A percentile compares a stretch with the other conserved stretches of the same genome.
Evolutionary conservation across 2,113 vertebrate genomes (phyloP).

Genomic region (Heterochromis multidens): DNA sequence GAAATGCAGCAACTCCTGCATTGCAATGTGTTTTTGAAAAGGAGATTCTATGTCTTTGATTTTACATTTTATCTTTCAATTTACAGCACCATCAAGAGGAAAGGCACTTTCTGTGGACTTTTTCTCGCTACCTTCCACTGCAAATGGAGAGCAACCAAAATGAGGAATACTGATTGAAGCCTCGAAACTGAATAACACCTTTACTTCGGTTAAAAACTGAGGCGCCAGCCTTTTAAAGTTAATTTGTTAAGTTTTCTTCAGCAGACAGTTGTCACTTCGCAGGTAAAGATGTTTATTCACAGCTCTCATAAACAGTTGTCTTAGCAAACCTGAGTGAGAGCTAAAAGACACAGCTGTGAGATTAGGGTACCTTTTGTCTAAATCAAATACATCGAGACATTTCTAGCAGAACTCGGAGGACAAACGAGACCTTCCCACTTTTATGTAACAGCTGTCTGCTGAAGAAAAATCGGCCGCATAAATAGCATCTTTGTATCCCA

Average conservation of each 20-base stretch:
- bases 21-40: constrained; percentile 64
- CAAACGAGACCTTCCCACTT: not conserved
- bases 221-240: not conserved
- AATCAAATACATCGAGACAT: not conserved
- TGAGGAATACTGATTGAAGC: not conserved
- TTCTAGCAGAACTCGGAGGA: not conserved
- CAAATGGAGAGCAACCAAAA: constrained; percentile 33
- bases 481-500: constrained; percentile 1
- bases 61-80: constrained; percentile 60
- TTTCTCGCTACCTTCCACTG: constrained; percentile 50
- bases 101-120: constrained; percentile 97
- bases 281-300: not conserved
- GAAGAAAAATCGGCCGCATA: not conserved
- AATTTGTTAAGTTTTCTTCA: constrained; percentile 15
- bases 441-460: not conserved
- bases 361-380: not conserved
- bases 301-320: not conserved
- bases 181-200: constrained; percentile 3
- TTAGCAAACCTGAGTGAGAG: not conserved
- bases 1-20: constrained; percentile 62
- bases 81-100: constrained; percentile 93
- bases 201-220: not conserved
- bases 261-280: not conserved
- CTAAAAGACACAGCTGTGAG: not conserved
- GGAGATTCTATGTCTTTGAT: constrained; percentile 76